These are phyloP conservation scores for Cheiracanthium punctorium DNA, from an alignment of 2,888 invertebrate species.

Conservation along the genomic window DNA sequence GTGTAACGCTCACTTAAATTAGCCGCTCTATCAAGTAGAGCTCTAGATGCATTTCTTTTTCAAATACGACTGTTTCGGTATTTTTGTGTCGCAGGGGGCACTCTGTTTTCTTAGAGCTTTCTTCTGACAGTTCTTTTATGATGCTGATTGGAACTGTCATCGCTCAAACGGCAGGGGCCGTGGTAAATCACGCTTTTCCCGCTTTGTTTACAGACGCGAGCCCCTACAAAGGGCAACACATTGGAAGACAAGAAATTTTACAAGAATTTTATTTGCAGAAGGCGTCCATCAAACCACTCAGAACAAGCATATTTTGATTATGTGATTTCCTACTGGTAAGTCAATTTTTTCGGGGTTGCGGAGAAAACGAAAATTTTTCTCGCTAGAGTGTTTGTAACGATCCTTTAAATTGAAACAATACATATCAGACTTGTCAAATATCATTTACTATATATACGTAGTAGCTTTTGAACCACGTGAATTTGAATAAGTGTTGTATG, in stretches of 20 bases:
- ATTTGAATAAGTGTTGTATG: too few relatives aligned
- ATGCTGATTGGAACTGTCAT: conserved; percentile 36
- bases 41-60: background rate
- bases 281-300: background rate
- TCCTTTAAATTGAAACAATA: too few relatives aligned
- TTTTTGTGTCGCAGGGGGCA: background rate
- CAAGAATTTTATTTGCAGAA: conserved; percentile 47
- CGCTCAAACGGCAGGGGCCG: conserved; percentile 47
- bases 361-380: too few relatives aligned
- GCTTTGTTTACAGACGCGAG: conserved; percentile 36
- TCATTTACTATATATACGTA: too few relatives aligned
- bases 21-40: background rate
- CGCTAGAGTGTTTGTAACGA: too few relatives aligned
- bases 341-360: background rate
- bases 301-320: background rate
- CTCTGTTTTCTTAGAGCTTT: conserved; percentile 42
- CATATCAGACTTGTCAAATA: too few relatives aligned
- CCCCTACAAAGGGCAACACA: background rate
- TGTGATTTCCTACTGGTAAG: background rate
- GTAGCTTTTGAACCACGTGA: too few relatives aligned
- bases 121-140: conserved; percentile 51
- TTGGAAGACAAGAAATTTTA: background rate
- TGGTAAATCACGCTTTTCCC: conserved; percentile 42
- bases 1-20: background rate
- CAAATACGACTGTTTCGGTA: background rate